These are phyloP conservation scores for Meloidogyne floridensis DNA, from an alignment of 1,140 invertebrate species.

Conservation along the genomic window DNA sequence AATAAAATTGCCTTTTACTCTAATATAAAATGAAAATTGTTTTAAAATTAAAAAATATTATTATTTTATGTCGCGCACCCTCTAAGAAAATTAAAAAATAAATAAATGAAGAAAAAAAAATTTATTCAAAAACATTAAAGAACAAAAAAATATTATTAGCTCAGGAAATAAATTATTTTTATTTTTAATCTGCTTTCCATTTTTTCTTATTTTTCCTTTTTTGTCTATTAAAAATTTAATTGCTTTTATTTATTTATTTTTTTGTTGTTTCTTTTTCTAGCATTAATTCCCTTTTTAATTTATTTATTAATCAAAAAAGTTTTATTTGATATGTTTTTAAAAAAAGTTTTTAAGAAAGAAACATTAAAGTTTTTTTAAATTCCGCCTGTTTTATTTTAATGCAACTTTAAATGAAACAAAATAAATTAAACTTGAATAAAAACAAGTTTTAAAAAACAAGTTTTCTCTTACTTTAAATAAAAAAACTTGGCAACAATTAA, in stretches of 20 bases:
- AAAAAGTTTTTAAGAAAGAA: too few relatives aligned
- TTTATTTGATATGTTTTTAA: too few relatives aligned
- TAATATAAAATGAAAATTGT: neutral
- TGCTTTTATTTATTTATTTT: neutral
- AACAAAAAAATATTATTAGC: neutral
- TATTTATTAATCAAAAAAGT: neutral
- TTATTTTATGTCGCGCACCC: neutral
- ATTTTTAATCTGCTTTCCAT: neutral
- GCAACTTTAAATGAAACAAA: constrained; percentile 4
- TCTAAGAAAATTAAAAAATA: neutral
- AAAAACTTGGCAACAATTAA: neutral
- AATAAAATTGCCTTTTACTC: too few relatives aligned
- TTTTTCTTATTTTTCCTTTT: neutral
- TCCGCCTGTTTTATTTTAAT: neutral
- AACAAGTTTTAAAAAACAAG: neutral
- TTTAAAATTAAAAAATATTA: neutral
- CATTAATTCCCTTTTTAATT: neutral
- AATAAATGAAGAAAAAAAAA: neutral
- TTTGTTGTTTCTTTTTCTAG: neutral
- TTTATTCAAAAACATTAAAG: neutral
- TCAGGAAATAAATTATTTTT: neutral
- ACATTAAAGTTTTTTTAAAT: too few relatives aligned
- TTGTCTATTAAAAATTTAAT: neutral
- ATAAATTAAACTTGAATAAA: neutral
- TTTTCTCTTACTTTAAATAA: neutral